phyloP scores from a whole-genome alignment of 2,888 invertebrate genomes.

The Drepanosiphum platanoidis region DNA sequence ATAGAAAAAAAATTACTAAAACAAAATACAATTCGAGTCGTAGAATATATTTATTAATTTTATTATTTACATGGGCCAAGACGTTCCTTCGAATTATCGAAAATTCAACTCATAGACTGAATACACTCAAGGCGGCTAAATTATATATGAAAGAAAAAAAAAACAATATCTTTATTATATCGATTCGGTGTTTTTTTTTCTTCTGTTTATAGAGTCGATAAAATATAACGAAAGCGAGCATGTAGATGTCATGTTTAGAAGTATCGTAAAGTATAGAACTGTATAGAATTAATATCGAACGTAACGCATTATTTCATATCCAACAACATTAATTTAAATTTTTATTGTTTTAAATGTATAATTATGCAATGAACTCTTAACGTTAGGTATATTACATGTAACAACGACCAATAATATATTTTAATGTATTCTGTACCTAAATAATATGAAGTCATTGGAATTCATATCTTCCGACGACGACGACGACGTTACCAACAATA shows the following conservation, averaged over 20 bases:
- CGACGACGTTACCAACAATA: constrained; percentile 7
- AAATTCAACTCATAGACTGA: too few relatives aligned
- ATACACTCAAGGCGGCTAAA: too few relatives aligned
- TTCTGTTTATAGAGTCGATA: neutral
- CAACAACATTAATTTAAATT: constrained; percentile 47
- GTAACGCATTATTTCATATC: constrained; percentile 15
- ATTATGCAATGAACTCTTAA: constrained; percentile 39
- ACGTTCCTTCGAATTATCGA: too few relatives aligned
- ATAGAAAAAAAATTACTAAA: too few relatives aligned
- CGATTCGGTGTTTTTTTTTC: neutral
- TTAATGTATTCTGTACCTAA: constrained; percentile 41
- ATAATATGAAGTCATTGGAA: constrained; percentile 27
- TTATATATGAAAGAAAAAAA: too few relatives aligned
- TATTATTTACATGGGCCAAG: too few relatives aligned
- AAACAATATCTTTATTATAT: too few relatives aligned
- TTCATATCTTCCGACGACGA: constrained; percentile 10
- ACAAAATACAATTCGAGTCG: too few relatives aligned
- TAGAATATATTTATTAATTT: too few relatives aligned
- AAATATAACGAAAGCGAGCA: constrained; percentile 14
- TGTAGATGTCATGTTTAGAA: constrained; percentile 27
- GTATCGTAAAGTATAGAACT: constrained; percentile 16
- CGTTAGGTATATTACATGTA: constrained; percentile 2
- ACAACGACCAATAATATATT: constrained; percentile 56
- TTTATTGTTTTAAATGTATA: constrained; percentile 48
- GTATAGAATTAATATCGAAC: constrained; percentile 12